phyloP scores from a whole-genome alignment of 2,797 vertebrate genomes.

The Sarcophilus harrisii region DNA sequence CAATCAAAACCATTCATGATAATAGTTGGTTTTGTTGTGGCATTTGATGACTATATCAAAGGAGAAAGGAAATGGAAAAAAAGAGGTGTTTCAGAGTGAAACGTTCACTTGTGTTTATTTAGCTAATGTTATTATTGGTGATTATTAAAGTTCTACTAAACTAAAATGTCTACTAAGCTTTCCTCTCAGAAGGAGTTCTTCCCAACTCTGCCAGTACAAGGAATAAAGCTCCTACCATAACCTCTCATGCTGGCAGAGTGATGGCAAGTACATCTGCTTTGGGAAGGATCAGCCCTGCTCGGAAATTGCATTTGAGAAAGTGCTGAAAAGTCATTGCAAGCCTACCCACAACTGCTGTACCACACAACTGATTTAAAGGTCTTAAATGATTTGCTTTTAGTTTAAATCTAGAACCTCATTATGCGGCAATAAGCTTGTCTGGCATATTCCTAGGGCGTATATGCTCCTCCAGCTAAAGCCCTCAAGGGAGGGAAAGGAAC shows the following conservation, averaged over 20 bases:
- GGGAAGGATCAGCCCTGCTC: not conserved
- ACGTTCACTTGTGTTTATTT: not conserved
- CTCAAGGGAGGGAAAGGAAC: not conserved
- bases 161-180: not conserved
- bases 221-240: not conserved
- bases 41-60: not conserved
- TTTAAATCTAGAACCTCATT: not conserved
- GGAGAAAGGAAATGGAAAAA: not conserved
- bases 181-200: not conserved
- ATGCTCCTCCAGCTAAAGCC: not conserved
- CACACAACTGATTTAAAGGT: not conserved
- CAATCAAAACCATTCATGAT: not conserved
- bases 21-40: not conserved
- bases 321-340: not conserved
- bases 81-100: not conserved
- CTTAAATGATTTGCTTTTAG: not conserved
- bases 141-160: not conserved
- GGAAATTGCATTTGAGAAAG: not conserved
- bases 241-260: not conserved
- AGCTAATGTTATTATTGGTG: not conserved
- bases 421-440: not conserved
- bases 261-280: not conserved
- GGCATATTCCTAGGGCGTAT: not conserved
- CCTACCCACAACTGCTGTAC: not conserved
- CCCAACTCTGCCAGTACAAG: not conserved